Base-by-base conservation (phyloP, 1,140 invertebrate genomes). In the Drosophila elegans region DNA sequence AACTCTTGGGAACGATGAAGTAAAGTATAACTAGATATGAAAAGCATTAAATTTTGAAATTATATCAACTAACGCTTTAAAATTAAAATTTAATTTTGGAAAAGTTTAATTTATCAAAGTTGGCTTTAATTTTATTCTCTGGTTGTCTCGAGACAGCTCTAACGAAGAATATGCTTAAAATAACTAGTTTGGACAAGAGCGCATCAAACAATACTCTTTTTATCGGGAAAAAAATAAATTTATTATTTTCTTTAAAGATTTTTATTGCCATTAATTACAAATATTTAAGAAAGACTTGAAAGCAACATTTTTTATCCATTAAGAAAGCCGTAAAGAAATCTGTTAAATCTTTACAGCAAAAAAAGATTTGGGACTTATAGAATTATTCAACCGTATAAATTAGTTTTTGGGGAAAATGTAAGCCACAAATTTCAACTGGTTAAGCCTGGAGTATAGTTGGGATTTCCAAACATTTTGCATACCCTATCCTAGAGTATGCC, bases 401-500 rank as follows among this genome's bases (percentile, higher is more conserved):
- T 6, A 32, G 7, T 6, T 5, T 32, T 7, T 5, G 5, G 29
- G 5, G 5, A 0, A 32, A 4, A 39, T 12, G 3, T 5, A 42
- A 42, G 9, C 0, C 21, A 45, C 25, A 45, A 25, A 7, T 27
- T 10, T 27, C 27, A 4, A 29, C n/a, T 12, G 6, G 39, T 1
- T 21, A 16, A 39, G 21, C 32, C 3, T 4, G 11, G 4, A 27
- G 16, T 27, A 27, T 16, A 10, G 3, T 0, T 4, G 41, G 10
- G 0, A 45, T 3, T n/a, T 25, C 1, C 27, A 1, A 46, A 6
- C 27, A 21, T 46, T 56, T 21, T 25, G 16, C 5, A 41, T 46
- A 32, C 41, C 42, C n/a, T 69, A 25, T 16, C n/a, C 16, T 42
- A 71, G 66, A 9, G 64, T 72, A 71, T 72, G 64, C 25, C n/a